phyloP scores from a whole-genome alignment of 2,797 vertebrate species.

The Spheniscus humboldti region DNA sequence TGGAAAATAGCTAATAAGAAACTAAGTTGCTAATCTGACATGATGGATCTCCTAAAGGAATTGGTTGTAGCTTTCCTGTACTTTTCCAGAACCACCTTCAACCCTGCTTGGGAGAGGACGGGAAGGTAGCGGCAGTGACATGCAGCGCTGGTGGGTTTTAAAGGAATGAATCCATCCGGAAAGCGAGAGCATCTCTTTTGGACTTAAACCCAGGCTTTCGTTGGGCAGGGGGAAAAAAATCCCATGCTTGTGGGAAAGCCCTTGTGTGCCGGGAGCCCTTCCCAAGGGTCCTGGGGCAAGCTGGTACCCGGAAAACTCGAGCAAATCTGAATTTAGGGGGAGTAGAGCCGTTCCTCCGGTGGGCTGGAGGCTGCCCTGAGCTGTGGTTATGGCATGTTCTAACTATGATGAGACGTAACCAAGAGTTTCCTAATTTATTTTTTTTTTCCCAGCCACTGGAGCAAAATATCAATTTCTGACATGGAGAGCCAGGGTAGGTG shows the following conservation, averaged over 20 bases:
- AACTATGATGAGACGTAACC: background rate
- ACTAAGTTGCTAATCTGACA: conserved; percentile 66
- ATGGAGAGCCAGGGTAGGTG: conserved; percentile 62
- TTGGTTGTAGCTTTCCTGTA: conserved; percentile 27
- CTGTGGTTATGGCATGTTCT: fast-evolving
- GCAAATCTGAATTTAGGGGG: background rate
- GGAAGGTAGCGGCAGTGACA: background rate
- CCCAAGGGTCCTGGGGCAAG: background rate
- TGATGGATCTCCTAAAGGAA: conserved; percentile 68
- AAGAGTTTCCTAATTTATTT: conserved; percentile 31
- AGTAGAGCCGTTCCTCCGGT: fast-evolving
- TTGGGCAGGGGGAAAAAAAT: background rate
- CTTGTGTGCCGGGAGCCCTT: background rate
- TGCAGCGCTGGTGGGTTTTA: background rate
- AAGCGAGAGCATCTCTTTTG: background rate
- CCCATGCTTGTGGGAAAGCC: background rate
- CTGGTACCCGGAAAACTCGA: background rate
- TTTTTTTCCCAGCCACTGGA: background rate
- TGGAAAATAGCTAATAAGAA: conserved; percentile 73
- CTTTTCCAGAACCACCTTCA: conserved; percentile 65
- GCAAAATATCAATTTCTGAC: conserved; percentile 73
- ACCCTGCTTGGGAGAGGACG: background rate
- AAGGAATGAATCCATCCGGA: background rate
- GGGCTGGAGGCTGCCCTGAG: fast-evolving
- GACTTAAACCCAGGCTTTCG: background rate